Base-by-base conservation (phyloP, 2,113 vertebrate species). In the Verasper variegatus region DNA sequence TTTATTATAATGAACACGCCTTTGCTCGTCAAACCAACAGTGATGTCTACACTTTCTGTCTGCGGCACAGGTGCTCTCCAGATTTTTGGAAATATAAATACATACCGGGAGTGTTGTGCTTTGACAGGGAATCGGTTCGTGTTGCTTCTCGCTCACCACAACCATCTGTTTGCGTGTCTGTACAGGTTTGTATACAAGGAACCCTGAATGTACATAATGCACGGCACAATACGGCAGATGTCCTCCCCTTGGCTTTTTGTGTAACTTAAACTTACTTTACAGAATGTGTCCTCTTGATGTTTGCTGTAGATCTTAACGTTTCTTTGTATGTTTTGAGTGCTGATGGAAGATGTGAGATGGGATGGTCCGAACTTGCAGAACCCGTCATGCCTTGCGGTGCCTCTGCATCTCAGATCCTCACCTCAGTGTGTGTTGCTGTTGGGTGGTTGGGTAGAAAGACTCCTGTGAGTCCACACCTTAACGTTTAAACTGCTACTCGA, bases 401-500 rank as follows among this genome's bases (percentile, higher is more conserved):
- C 45, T 17, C 15, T 49, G 3, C 42, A 4, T 3, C 42, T 15
- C 45, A 17, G 45, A 49, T 5, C 15, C 66, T 54, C 78, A 40
- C 65, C 58, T 54, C 55, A 75, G 42, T 37, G 57, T 9, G 42
- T 14, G 11, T 14, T 45, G 45, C 45, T 49, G 45, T 17, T 13
- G 49, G 40, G 63, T 74, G 72, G 66, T 55, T 47, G 20, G 71
- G 40, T 55, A 27, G 35, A 69, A 67, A 47, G 64, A 4, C 47
- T 49, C 47, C 74, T 12, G 49, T 80, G 71, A 69, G 42, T 58
- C 57, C 69, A 61, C 61, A 49, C 37, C 63, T 80, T 31, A 81
- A 78, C 15, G 63, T 75, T 64, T 62, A 40, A 78, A 75, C 57
- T 64, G 51, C 65, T 27, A 2, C 49, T 60, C 18, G 62, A 87